Evolutionary conservation across 2,888 invertebrate species (phyloP).

Genomic region (Melanargia galathea): DNA sequence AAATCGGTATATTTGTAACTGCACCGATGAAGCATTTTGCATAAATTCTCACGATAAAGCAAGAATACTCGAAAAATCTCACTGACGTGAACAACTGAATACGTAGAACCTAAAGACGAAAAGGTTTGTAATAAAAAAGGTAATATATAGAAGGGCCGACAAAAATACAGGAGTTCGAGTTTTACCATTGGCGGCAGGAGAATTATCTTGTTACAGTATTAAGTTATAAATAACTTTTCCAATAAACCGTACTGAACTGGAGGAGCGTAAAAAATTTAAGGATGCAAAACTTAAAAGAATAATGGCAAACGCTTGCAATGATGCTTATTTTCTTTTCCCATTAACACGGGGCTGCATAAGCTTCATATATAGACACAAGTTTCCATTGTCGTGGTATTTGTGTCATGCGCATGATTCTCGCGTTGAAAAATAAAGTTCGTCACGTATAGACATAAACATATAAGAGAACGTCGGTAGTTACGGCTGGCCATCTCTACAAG

Average conservation of each 20-base stretch:
- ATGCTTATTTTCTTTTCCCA: conserved; percentile 66
- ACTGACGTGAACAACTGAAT: too few species aligned
- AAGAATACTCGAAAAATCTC: background rate
- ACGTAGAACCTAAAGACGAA: background rate
- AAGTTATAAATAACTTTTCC: conserved; percentile 46
- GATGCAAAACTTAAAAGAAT: conserved; percentile 59
- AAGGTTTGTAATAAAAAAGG: conserved; percentile 1
- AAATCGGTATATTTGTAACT: background rate
- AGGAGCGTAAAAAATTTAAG: conserved; percentile 49
- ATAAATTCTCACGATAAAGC: background rate
- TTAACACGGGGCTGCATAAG: conserved; percentile 63
- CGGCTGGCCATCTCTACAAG: conserved; percentile 42
- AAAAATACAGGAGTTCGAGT: conserved; percentile 14
- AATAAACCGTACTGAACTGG: conserved; percentile 42
- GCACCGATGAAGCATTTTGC: background rate
- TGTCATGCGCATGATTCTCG: conserved; percentile 54
- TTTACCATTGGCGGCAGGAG: conserved; percentile 7
- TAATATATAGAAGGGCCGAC: background rate
- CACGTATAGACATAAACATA: conserved; percentile 57
- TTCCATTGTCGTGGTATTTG: conserved; percentile 61
- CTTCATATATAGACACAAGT: conserved; percentile 56
- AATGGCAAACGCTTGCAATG: conserved; percentile 53
- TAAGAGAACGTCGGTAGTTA: conserved; percentile 52
- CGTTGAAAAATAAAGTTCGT: conserved; percentile 47
- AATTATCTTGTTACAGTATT: conserved; percentile 34